phyloP scores from a whole-genome alignment of 1,140 invertebrate species.

The Apis florea region DNA sequence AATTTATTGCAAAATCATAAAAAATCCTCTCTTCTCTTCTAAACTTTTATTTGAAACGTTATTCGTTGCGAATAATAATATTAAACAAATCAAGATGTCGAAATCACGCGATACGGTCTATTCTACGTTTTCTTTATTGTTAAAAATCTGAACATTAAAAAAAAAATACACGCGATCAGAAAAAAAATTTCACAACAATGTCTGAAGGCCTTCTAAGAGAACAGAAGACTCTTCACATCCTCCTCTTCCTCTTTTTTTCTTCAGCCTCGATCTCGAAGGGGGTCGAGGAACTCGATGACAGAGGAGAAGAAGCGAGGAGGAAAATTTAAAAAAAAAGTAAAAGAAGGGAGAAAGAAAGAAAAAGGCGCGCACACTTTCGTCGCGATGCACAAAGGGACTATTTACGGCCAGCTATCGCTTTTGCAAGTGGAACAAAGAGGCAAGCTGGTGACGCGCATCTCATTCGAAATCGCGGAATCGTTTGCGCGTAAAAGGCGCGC shows the following conservation, averaged over 20 bases:
- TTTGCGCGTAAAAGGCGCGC: constrained; percentile 31
- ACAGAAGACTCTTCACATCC: background rate
- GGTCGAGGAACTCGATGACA: constrained; percentile 13
- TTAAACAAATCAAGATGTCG: too few relatives aligned
- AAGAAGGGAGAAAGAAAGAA: background rate
- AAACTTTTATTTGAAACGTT: too few relatives aligned
- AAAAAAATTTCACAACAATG: background rate
- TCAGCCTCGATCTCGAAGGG: background rate
- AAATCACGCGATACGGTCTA: too few relatives aligned
- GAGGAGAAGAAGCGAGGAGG: too few relatives aligned
- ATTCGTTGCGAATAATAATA: too few relatives aligned
- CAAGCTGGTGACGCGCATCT: constrained; percentile 31
- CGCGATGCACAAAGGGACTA: constrained; percentile 42
- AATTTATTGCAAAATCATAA: too few relatives aligned
- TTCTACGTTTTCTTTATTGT: too few relatives aligned
- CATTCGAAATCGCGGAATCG: constrained; percentile 39
- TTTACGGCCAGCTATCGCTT: constrained; percentile 36
- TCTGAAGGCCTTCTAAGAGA: background rate
- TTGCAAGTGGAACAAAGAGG: constrained; percentile 28
- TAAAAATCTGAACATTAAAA: too few relatives aligned
- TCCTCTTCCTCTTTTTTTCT: background rate
- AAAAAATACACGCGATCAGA: too few relatives aligned
- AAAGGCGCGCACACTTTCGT: constrained; percentile 2
- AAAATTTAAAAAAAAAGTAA: background rate
- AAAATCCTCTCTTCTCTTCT: too few relatives aligned